A percentile compares a stretch with the other conserved stretches of the same genome.
These are phyloP conservation scores for Eupithecia subfuscata DNA, from an alignment of 2,888 invertebrate species.

Conservation along the genomic window DNA sequence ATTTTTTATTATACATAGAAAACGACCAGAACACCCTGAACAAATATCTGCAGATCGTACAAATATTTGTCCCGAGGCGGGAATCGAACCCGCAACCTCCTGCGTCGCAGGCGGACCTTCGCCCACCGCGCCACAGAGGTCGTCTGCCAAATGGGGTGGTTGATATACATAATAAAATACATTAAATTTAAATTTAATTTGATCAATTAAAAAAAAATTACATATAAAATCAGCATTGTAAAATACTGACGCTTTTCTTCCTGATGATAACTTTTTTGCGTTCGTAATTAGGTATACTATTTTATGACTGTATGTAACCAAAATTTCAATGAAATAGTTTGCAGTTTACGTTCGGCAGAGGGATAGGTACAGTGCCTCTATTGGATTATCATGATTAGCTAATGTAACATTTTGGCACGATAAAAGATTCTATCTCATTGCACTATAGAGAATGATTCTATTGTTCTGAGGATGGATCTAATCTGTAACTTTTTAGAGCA, in stretches of 20 bases:
- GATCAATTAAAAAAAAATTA: too few relatives aligned
- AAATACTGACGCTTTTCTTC: not conserved
- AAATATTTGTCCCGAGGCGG: too few relatives aligned
- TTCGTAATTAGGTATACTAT: not conserved
- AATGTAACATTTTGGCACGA: not conserved
- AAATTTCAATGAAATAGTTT: not conserved
- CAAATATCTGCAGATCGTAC: too few relatives aligned
- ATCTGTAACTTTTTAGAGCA: slow-evolving; percentile 37
- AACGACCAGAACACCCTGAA: too few relatives aligned
- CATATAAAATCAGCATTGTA: slow-evolving; percentile 5
- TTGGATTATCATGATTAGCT: not conserved
- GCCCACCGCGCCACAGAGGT: too few relatives aligned
- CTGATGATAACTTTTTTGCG: not conserved
- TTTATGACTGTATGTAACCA: not conserved
- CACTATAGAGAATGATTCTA: slow-evolving; percentile 20
- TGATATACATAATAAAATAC: too few relatives aligned
- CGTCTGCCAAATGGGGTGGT: too few relatives aligned
- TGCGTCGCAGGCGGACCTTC: too few relatives aligned
- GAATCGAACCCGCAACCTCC: too few relatives aligned
- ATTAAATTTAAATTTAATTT: too few relatives aligned
- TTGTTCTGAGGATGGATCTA: slow-evolving; percentile 41
- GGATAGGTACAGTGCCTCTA: not conserved
- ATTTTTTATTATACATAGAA: too few relatives aligned
- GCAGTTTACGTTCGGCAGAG: not conserved
- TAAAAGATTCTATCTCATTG: not conserved